Percentiles rank a stretch among this genome's conserved stretches.
phyloP scores from a whole-genome alignment of 2,113 vertebrate genomes.

The Dinomys branickii region DNA sequence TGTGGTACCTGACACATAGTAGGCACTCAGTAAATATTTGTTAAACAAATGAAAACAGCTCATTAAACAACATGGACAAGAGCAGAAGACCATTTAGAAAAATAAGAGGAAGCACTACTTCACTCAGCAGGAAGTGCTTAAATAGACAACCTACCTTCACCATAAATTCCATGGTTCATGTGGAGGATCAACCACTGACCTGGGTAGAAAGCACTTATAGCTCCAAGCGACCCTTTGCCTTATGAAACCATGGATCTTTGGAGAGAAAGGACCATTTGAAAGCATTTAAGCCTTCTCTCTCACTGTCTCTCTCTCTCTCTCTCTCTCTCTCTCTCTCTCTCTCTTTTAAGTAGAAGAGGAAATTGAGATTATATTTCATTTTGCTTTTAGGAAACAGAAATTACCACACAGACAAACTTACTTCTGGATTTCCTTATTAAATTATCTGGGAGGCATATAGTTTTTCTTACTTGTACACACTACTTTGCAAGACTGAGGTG shows the following conservation, averaged over 20 bases:
- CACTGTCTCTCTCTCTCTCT: neutral
- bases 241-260: slow-evolving; percentile 48
- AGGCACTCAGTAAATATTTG: slow-evolving; percentile 65
- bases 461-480: slow-evolving; percentile 26
- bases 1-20: slow-evolving; percentile 56
- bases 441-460: slow-evolving; percentile 33
- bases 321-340: neutral
- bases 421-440: slow-evolving; percentile 66
- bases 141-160: slow-evolving; percentile 54
- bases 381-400: slow-evolving; percentile 67
- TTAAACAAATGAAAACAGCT: slow-evolving; percentile 58
- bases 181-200: slow-evolving; percentile 55
- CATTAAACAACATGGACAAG: slow-evolving; percentile 52
- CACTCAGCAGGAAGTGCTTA: slow-evolving; percentile 69
- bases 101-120: slow-evolving; percentile 64
- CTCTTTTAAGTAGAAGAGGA: slow-evolving; percentile 29
- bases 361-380: slow-evolving; percentile 69
- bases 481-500: slow-evolving; percentile 33
- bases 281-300: slow-evolving; percentile 52
- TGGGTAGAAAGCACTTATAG: neutral
- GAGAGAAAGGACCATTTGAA: slow-evolving; percentile 66
- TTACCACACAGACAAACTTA: slow-evolving; percentile 59
- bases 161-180: slow-evolving; percentile 62
- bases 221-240: slow-evolving; percentile 34
- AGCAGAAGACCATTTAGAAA: slow-evolving; percentile 51